These are phyloP conservation scores for Agrilus planipennis DNA, from an alignment of 1,140 invertebrate species.

Conservation along the genomic window DNA sequence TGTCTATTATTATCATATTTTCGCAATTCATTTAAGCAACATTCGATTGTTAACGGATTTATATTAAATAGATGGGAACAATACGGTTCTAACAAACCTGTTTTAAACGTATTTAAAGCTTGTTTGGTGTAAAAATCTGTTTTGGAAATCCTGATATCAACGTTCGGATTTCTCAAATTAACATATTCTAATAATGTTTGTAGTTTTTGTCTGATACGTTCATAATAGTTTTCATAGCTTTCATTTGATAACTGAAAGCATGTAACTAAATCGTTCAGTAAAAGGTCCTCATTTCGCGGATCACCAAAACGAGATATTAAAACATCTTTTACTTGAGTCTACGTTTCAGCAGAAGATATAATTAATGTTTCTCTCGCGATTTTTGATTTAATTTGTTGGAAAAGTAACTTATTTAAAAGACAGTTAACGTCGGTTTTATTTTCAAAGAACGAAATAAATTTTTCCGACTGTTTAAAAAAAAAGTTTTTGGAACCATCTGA, in stretches of 20 bases:
- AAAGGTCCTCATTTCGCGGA: conserved; percentile 10
- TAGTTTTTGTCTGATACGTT: conserved; percentile 7
- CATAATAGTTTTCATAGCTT: conserved; percentile 7
- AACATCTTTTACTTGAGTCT: conserved; percentile 8
- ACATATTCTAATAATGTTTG: conserved; percentile 9
- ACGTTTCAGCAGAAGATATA: too few species aligned
- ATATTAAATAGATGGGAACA: too few species aligned
- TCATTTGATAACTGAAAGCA: conserved; percentile 8
- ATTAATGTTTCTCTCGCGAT: too few species aligned
- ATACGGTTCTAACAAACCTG: conserved; percentile 8
- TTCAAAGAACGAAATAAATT: too few species aligned
- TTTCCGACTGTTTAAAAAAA: too few species aligned
- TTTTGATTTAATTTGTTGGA: too few species aligned
- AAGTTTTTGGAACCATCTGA: too few species aligned
- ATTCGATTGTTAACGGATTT: too few species aligned
- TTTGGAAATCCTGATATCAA: conserved; percentile 2
- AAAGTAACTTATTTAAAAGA: too few species aligned
- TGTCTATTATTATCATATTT: too few species aligned
- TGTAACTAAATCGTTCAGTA: conserved; percentile 10
- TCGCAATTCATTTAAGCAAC: too few species aligned
- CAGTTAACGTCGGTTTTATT: too few species aligned
- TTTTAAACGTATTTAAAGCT: conserved; percentile 2
- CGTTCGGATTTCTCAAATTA: not conserved
- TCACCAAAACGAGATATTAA: conserved; percentile 12
- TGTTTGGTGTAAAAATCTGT: not conserved